These are phyloP conservation scores for Setipinna tenuifilis DNA, from an alignment of 2,797 vertebrate genomes.

Conservation along the genomic window DNA sequence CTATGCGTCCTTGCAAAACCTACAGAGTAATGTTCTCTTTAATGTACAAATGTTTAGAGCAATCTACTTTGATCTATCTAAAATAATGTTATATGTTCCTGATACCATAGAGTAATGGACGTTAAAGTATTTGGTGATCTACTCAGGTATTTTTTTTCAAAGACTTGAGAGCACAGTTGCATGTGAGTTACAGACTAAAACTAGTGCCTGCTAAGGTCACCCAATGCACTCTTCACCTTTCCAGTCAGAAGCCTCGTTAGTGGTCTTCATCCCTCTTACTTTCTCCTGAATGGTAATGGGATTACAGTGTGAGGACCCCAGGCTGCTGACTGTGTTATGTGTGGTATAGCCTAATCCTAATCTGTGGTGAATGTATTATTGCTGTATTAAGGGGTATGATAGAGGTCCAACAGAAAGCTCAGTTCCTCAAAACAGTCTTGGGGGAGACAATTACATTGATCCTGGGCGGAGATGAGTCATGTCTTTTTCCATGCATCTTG, in stretches of 20 bases:
- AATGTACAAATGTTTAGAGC: background rate
- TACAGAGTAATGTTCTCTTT: background rate
- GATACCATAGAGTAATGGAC: too few species aligned
- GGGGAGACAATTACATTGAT: conserved; percentile 4
- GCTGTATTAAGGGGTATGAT: conserved; percentile 10
- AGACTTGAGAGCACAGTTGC: background rate
- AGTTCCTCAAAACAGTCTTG: background rate
- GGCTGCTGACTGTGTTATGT: background rate
- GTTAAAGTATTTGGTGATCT: background rate
- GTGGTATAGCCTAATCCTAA: conserved; percentile 16
- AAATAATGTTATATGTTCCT: too few species aligned
- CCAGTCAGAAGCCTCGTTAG: conserved; percentile 52
- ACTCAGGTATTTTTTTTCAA: background rate
- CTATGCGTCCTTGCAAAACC: background rate
- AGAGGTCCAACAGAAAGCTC: background rate
- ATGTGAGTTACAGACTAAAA: conserved; percentile 17
- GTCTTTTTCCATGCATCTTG: background rate
- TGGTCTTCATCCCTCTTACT: background rate
- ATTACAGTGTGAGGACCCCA: background rate
- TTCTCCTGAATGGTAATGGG: background rate
- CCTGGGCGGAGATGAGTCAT: background rate
- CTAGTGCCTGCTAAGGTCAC: conserved; percentile 20
- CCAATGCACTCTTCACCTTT: conserved; percentile 58
- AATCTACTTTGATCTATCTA: background rate
- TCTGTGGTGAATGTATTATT: conserved; percentile 4